Percentiles rank a stretch among this genome's conserved stretches.
Conservation (phyloP, 2,113 vertebrate genomes). For the Lutjanus erythropterus region DNA sequence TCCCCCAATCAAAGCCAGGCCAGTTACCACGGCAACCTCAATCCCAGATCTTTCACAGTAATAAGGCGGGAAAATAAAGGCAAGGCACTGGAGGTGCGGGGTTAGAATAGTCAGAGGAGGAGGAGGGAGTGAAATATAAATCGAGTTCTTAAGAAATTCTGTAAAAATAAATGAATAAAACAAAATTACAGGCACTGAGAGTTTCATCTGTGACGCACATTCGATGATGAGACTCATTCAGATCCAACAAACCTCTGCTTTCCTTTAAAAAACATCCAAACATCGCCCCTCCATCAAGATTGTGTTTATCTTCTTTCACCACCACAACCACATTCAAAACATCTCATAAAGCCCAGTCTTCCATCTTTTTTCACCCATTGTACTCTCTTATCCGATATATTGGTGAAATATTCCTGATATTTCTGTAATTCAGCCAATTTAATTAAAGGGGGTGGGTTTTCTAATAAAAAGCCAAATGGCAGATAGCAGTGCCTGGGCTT, state of each 20-base stretch:
- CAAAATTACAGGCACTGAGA: neutral
- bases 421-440: constrained; percentile 77
- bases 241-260: constrained; percentile 49
- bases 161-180: constrained; percentile 5
- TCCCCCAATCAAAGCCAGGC: constrained; percentile 66
- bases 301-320: constrained; percentile 67
- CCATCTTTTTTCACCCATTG: constrained; percentile 64
- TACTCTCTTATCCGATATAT: constrained; percentile 74
- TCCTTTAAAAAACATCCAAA: constrained; percentile 1
- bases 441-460: constrained; percentile 79
- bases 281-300: constrained; percentile 48
- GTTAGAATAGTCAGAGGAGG: constrained; percentile 38
- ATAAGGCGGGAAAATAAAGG: constrained; percentile 65
- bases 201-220: constrained; percentile 22
- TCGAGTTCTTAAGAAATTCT: neutral
- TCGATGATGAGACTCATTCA: constrained; percentile 28
- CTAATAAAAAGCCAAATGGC: constrained; percentile 82
- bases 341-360: constrained; percentile 68
- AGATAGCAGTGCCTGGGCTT: constrained; percentile 75
- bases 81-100: constrained; percentile 31
- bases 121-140: constrained; percentile 31
- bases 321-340: constrained; percentile 63
- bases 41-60: constrained; percentile 69
- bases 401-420: constrained; percentile 74
- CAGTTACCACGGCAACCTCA: constrained; percentile 78